phyloP scores from a whole-genome alignment of 2,113 vertebrate genomes.

The Mobula hypostoma region DNA sequence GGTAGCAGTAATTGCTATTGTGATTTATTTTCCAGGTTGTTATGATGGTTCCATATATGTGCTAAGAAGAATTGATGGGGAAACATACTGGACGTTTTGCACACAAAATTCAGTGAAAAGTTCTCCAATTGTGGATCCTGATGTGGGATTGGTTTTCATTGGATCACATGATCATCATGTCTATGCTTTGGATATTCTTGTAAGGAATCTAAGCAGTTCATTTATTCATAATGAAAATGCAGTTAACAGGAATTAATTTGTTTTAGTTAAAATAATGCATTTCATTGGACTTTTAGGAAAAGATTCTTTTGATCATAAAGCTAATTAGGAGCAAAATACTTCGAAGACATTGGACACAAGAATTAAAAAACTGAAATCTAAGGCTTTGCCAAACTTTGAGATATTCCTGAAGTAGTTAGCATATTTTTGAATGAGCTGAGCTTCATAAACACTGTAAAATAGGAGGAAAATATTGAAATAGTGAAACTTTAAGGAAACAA shows the following conservation, averaged over 20 bases:
- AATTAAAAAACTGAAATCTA: background rate
- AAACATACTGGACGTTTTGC: constrained; percentile 71
- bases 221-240: too few relatives aligned
- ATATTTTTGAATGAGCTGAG: background rate
- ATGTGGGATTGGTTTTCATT: constrained; percentile 67
- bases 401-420: background rate
- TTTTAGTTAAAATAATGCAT: too few relatives aligned
- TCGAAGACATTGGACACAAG: background rate
- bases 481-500: background rate
- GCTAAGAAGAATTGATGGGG: constrained; percentile 62
- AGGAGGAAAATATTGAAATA: background rate
- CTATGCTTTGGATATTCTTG: constrained; percentile 81
- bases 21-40: constrained; percentile 62
- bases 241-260: too few relatives aligned
- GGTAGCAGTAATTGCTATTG: background rate
- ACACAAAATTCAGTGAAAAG: constrained; percentile 81
- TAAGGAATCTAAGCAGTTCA: constrained; percentile 46
- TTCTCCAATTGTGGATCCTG: constrained; percentile 65
- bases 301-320: too few relatives aligned
- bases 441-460: background rate
- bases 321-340: background rate
- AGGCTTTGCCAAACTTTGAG: background rate
- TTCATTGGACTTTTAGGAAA: too few relatives aligned
- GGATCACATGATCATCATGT: constrained; percentile 84
- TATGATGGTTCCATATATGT: constrained; percentile 80